A percentile compares a stretch with the other conserved stretches of the same genome.
phyloP scores from a whole-genome alignment of 2,113 vertebrate genomes.

The Petroica traversi region DNA sequence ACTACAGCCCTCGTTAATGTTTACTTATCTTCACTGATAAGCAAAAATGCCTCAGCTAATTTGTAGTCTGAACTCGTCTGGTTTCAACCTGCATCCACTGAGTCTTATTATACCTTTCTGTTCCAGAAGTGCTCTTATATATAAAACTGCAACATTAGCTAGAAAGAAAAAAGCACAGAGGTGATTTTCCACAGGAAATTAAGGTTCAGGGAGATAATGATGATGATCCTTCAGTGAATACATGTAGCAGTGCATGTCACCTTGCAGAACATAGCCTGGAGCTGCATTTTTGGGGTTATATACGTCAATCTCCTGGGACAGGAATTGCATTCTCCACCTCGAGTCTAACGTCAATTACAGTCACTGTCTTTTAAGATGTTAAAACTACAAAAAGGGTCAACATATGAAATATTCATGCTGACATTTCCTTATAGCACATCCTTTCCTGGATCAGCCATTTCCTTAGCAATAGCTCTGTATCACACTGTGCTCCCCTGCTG shows the following conservation, averaged over 20 bases:
- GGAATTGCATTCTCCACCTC: background rate
- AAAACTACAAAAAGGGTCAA: slow-evolving; percentile 44
- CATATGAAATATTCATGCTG: slow-evolving; percentile 64
- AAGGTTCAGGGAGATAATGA: slow-evolving; percentile 4
- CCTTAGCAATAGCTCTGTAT: background rate
- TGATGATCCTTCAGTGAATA: background rate
- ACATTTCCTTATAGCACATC: slow-evolving; percentile 41
- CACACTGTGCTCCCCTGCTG: background rate
- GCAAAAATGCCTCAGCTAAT: slow-evolving; percentile 25
- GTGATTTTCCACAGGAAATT: background rate
- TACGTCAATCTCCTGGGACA: background rate
- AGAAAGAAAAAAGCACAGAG: background rate
- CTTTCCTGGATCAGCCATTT: slow-evolving; percentile 6
- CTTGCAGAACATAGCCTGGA: slow-evolving; percentile 13
- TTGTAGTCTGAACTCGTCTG: background rate
- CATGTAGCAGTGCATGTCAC: background rate
- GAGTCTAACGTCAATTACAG: slow-evolving; percentile 9
- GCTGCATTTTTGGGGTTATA: background rate
- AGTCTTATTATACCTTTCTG: background rate
- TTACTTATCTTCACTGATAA: background rate
- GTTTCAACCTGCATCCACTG: background rate
- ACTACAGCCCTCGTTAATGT: slow-evolving; percentile 12
- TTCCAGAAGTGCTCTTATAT: background rate
- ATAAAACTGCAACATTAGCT: background rate
- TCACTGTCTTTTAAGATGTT: slow-evolving; percentile 12